Base-by-base conservation (phyloP, 2,797 vertebrate genomes). In the Premnoplex brunnescens region DNA sequence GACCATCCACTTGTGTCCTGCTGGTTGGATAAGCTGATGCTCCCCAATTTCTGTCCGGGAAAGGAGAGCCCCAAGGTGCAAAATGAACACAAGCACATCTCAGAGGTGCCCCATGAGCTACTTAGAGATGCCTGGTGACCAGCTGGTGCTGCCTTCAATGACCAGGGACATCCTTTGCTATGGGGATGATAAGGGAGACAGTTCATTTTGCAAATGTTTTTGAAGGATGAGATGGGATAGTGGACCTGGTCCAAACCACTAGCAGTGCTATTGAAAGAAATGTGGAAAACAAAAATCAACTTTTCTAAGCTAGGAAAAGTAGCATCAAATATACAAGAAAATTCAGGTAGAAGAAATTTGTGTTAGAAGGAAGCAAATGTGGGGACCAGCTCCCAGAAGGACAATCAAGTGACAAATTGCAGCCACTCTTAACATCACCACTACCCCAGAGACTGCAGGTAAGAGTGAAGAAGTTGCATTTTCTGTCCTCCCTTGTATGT, bases 41-140 rank as follows among this genome's bases (percentile, higher is more conserved):
- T 71, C 19, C 37, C 19, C 22, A 4, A 7, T 26, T 82, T 78
- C 74, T 59, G 22, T 17, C 66, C 10, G 2, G 48, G 11, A 74
- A 6, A 63, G 28, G n/a, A 44, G 30, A 32, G 48, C 3, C 44
- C 64, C 2, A 4, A 78, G 52, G 58, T 56, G n/a, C 56, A 52
- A 20, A n/a, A 56, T 1, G 4, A 4, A 21, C n/a, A 62, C 1
- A 2, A 41, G n/a, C 75, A 30, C 30, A 36, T 28, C 34, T 73
- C 46, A 43, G 67, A 85, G 22, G 18, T 67, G 73, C 15, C 52
- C 44, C 1, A 0, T 17, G 39, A 0, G 0, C 72, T 67, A 1
- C 23, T 59, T 2, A 4, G 44, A 27, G 0, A 0, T 67, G 32
- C 9, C 14, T 58, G 54, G 36, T 73, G 64, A 32, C 41, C 7